phyloP scores from a whole-genome alignment of 2,113 vertebrate species.

The Aegypius monachus region DNA sequence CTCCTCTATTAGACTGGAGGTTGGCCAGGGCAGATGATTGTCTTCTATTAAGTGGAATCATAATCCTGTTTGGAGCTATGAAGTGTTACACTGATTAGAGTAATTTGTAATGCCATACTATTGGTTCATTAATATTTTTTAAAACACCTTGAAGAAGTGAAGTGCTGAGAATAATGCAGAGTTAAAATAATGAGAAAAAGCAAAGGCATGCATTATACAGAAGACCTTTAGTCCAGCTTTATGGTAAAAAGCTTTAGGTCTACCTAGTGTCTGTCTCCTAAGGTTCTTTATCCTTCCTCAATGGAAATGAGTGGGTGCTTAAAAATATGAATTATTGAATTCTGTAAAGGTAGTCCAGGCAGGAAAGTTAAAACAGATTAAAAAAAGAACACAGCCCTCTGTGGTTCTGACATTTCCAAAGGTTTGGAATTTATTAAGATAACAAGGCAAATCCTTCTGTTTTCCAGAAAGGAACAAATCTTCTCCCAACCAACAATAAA shows the following conservation, averaged over 20 bases:
- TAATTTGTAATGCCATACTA: not conserved
- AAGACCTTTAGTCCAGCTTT: not conserved
- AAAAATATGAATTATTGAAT: not conserved
- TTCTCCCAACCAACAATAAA: conserved; percentile 22
- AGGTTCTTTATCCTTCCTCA: not conserved
- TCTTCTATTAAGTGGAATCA: not conserved
- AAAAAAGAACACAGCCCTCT: not conserved
- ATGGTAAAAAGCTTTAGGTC: not conserved
- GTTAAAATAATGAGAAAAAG: not conserved
- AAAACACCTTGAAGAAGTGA: not conserved
- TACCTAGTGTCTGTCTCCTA: not conserved
- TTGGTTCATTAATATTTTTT: not conserved
- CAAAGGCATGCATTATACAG: not conserved
- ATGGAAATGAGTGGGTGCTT: not conserved
- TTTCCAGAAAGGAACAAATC: conserved; percentile 40
- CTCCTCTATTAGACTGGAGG: not conserved
- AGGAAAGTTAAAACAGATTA: not conserved
- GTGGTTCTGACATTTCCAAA: not conserved
- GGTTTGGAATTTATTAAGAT: conserved; percentile 44
- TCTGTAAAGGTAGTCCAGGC: not conserved
- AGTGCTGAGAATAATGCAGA: not conserved
- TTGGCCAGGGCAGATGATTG: not conserved
- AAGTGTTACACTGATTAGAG: not conserved
- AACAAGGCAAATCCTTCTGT: conserved; percentile 35
- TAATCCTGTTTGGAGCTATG: not conserved